Evolutionary conservation across 2,888 invertebrate species (phyloP).

Genomic region (Anarsia innoxiella): DNA sequence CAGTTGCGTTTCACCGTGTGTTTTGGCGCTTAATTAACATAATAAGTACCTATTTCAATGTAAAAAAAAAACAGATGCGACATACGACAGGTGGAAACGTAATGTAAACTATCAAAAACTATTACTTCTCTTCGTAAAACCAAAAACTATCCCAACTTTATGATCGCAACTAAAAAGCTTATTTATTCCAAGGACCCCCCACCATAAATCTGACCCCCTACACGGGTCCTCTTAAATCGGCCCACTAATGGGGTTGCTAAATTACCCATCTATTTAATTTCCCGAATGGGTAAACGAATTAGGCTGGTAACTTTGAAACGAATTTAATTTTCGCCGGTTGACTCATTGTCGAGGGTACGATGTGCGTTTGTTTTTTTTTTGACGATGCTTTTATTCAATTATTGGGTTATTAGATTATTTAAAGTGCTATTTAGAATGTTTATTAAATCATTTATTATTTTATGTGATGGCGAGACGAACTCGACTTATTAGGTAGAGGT

Average conservation of each 20-base stretch:
- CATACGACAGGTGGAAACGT: neutral
- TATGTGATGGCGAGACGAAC: no score
- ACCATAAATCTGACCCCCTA: constrained; percentile 56
- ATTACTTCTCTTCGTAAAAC: neutral
- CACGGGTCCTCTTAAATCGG: constrained; percentile 46
- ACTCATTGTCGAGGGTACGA: constrained; percentile 35
- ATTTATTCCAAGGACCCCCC: constrained; percentile 39
- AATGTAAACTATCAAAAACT: neutral
- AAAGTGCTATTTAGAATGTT: no score
- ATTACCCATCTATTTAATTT: constrained; percentile 75
- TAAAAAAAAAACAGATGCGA: neutral
- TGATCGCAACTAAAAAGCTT: constrained; percentile 25
- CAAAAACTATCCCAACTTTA: no score
- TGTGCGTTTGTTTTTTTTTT: constrained; percentile 4
- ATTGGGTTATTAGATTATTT: no score
- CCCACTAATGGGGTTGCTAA: constrained; percentile 65
- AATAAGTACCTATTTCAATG: no score
- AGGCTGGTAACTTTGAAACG: constrained; percentile 68
- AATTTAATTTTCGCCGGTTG: constrained; percentile 67
- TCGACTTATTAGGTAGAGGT: no score
- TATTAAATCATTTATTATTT: neutral
- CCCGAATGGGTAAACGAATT: constrained; percentile 71
- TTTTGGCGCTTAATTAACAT: no score
- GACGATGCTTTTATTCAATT: no score
- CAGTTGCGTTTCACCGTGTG: no score